These are phyloP conservation scores for Mugil cephalus DNA, from an alignment of 2,113 vertebrate species.

Conservation along the genomic window DNA sequence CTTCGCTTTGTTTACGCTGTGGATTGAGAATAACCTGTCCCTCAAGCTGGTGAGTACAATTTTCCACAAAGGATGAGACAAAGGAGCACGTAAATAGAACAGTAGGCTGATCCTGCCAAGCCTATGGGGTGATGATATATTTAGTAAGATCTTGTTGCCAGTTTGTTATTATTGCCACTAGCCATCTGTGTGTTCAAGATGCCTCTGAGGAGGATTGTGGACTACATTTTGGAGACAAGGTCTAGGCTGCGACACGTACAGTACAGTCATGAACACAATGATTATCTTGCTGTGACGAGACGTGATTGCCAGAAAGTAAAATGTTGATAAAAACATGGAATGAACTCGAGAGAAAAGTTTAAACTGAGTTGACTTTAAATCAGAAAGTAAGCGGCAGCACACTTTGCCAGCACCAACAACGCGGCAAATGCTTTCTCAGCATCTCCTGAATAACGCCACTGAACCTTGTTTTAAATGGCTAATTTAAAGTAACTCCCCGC, in stretches of 20 bases:
- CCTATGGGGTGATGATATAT: constrained; percentile 76
- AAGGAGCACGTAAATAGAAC: constrained; percentile 58
- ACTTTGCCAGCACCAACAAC: not conserved
- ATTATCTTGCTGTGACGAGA: not conserved
- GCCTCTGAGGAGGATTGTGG: constrained; percentile 64
- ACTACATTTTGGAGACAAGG: constrained; percentile 61
- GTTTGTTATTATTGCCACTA: constrained; percentile 69
- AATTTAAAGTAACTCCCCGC: constrained; percentile 44
- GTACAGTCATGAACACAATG: constrained; percentile 1
- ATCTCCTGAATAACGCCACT: constrained; percentile 32
- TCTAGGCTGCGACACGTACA: constrained; percentile 27
- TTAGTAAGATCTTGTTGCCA: constrained; percentile 73
- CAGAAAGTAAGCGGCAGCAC: constrained; percentile 1
- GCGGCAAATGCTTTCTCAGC: constrained; percentile 49
- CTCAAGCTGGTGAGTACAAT: constrained; percentile 37
- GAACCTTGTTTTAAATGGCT: constrained; percentile 25
- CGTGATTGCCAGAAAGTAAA: not conserved
- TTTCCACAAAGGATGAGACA: constrained; percentile 51
- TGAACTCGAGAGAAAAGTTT: not conserved
- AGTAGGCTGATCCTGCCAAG: constrained; percentile 56
- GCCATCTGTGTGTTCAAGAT: constrained; percentile 74
- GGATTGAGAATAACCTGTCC: constrained; percentile 25
- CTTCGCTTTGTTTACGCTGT: constrained; percentile 47
- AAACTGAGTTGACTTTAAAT: not conserved
- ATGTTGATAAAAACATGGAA: not conserved